Conservation (phyloP, 2,888 invertebrate genomes). For the Volucella inanis region DNA sequence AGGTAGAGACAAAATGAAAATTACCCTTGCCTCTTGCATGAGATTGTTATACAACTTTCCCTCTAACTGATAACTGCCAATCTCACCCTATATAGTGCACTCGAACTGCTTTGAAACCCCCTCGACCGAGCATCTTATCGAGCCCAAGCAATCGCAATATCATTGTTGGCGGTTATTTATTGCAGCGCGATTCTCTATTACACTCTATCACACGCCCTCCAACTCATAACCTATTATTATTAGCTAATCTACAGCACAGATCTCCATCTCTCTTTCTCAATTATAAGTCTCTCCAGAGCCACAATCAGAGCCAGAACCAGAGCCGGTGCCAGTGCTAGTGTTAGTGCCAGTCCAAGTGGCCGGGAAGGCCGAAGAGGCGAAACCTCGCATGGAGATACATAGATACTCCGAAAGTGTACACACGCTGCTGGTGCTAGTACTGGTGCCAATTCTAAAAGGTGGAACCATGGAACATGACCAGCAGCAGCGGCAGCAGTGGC, state of each 20-base stretch:
- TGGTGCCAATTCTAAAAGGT: conserved; percentile 24
- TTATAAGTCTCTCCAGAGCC: conserved; percentile 26
- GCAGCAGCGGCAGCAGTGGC: conserved; percentile 46
- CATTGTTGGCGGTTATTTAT: conserved; percentile 72
- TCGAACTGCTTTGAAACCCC: neutral
- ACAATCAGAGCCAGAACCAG: too few species aligned
- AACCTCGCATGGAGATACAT: conserved; percentile 7
- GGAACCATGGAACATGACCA: conserved; percentile 14
- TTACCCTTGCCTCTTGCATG: neutral
- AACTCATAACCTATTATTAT: conserved; percentile 73
- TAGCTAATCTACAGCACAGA: conserved; percentile 67
- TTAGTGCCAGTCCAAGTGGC: conserved; percentile 26
- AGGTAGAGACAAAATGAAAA: neutral
- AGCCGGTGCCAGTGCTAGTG: too few species aligned
- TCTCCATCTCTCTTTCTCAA: conserved; percentile 74
- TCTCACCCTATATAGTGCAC: conserved; percentile 16
- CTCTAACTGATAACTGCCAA: conserved; percentile 52
- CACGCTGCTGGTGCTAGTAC: neutral
- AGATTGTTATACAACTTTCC: too few species aligned
- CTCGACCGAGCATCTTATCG: conserved; percentile 32
- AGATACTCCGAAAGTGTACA: neutral
- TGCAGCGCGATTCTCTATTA: conserved; percentile 71
- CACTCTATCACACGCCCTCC: conserved; percentile 71
- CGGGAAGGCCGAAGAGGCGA: conserved; percentile 35
- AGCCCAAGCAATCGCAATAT: conserved; percentile 61